Evolutionary conservation across 92 coral and sea anemone genomes (phyloP), one percentile per base, ranked within the genome.

Genomic region (Phenganax marumi): DNA sequence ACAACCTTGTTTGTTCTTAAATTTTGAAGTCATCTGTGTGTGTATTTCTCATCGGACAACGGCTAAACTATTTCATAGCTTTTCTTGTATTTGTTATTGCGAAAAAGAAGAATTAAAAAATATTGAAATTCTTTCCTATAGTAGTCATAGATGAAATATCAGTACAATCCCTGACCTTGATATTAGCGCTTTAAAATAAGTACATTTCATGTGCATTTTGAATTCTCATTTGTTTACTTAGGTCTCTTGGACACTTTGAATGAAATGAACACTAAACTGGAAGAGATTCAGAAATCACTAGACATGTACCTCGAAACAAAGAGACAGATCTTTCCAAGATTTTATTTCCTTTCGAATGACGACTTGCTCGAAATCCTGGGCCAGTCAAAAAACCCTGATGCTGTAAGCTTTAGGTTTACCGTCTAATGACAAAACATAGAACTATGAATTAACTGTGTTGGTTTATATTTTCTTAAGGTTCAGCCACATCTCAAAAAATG

Each of bases 351-450:
- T 49, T 96, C 99, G 6, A 96, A 96, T 70, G 99, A 96, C 47
- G 99, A 96, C 71, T 89, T 96, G 65, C 85, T 96, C 89, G 99
- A 96, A 76, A 96, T 96, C 73, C 96, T 96, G 50, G 99, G 99
- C 64, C 99, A 96, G 89, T 96, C 99, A 16, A 96, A 96, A 88
- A 96, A 96, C 78, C 99, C 99, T 8, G 99, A 96, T 50, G 99
- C 99, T 48, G 99, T 96, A 77, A 92, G 99, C 86, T 78, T 12
- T 33, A 24, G 10, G 25, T 7, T 33, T 33, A 2, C 43, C 5
- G 43, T 33, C 43, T 33, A 33, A 33, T 5, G 43, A 2, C 43
- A 33, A 33, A 33, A 3, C 25, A 82, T 62, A 62, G 13, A 56
- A 64, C 1, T 3, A 11, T 75, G 9, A 16, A 48, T 60, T 13